Conservation (phyloP, 2,888 invertebrate species). For the Nasonovia ribisnigri region DNA sequence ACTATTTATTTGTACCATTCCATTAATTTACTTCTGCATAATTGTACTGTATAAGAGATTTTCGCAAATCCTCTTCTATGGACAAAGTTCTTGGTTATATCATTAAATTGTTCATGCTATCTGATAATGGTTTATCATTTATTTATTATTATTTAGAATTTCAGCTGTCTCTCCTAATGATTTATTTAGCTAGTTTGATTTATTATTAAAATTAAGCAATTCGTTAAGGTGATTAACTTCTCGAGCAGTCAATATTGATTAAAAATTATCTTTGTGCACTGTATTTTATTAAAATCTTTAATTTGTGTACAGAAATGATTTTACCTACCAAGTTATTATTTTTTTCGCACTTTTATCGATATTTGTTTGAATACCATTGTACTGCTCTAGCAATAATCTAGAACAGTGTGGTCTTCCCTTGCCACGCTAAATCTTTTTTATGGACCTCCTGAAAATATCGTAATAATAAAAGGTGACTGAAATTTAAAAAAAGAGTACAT, state of each 20-base stretch:
- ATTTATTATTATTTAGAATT: not conserved
- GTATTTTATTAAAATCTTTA: not conserved
- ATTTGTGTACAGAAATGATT: not conserved
- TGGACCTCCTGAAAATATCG: not conserved
- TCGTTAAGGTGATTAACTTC: not conserved
- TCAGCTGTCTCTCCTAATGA: not conserved
- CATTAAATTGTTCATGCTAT: no score
- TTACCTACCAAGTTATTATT: not conserved
- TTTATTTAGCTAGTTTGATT: not conserved
- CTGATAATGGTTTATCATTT: not conserved
- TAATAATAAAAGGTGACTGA: not conserved
- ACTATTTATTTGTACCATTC: not conserved
- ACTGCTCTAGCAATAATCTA: not conserved
- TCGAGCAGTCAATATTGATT: not conserved
- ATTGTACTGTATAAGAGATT: no score
- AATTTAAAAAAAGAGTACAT: not conserved
- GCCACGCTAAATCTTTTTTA: not conserved
- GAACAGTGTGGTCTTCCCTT: not conserved
- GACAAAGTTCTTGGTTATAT: no score
- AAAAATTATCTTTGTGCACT: not conserved
- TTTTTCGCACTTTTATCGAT: not conserved
- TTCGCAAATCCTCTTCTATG: no score
- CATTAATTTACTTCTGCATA: not conserved
- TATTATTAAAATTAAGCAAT: not conserved
- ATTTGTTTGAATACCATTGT: not conserved